Evolutionary conservation across 2,888 invertebrate species (phyloP), one percentile per base, ranked within the genome.

Genomic region (Drosophila anomelani): DNA sequence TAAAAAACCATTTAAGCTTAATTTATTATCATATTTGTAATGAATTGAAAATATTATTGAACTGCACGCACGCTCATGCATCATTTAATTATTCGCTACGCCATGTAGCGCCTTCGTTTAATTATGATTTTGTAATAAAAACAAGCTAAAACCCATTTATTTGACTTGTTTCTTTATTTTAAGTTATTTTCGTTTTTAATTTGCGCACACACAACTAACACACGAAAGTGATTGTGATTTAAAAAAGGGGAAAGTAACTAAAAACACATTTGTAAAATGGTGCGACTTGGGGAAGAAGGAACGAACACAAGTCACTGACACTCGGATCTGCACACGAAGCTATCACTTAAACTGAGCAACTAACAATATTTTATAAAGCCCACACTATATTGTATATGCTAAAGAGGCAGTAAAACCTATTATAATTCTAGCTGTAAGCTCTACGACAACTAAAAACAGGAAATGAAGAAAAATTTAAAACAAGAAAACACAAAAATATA

Each of bases 201-300:
- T 59, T 36, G 2, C 51, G 64, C 75, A 64, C 85, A 72, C 69
- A 61, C 61, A 79, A 88, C 84, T 85, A 85, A 88, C 39, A 67
- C 51, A 61, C 47, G 79, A 80, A 85, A 85, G 86, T 85, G 73
- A 85, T 85, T 85, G 84, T 85, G 84, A 85, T 88, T 84, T n/a
- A 77, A 76, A 85, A 85, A 70, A 63, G 68, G 80, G 71, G 73
- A 85, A 84, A 77, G 72, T 78, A 83, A 84, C 85, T 76, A 84
- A 51, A 60, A 57, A 49, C 56, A 85, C 71, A 85, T 83, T 79
- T 88, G 66, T 80, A 85, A 88, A 83, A 80, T 79, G 81, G 39
- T 62, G 76, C 59, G 36, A 67, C 58, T 63, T 57, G 56, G 38
- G 55, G 60, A 32, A 17, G 29, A 43, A 44, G 43, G 38, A 41